Evolutionary conservation across 2,797 vertebrate genomes (phyloP).

Genomic region (Gastrophryne carolinensis): DNA sequence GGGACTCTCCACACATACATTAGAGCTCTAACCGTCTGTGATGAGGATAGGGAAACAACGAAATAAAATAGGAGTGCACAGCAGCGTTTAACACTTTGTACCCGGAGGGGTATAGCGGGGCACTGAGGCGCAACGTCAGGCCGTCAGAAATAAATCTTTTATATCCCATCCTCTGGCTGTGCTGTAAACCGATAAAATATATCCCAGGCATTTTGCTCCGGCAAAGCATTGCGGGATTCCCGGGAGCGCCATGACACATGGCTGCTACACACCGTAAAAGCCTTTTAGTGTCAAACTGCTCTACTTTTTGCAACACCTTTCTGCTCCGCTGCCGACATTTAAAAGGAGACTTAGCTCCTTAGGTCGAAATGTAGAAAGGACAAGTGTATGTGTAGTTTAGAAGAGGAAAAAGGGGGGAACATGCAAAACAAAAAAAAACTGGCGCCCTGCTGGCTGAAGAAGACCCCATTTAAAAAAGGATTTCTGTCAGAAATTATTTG

Average conservation of each 20-base stretch:
- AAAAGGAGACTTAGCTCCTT: not conserved
- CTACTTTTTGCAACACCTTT: not conserved
- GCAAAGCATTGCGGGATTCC: conserved; percentile 29
- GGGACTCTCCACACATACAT: not conserved
- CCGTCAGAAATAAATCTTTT: not conserved
- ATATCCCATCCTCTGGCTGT: not conserved
- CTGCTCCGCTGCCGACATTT: conserved; percentile 1
- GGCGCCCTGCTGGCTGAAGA: too few species aligned
- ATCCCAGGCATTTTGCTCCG: conserved; percentile 10
- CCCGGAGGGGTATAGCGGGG: not conserved
- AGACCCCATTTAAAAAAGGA: too few species aligned
- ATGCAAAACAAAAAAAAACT: too few species aligned
- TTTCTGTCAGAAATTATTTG: too few species aligned
- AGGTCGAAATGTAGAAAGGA: too few species aligned
- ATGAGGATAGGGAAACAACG: not conserved
- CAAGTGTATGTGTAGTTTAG: too few species aligned
- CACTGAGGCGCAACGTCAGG: not conserved
- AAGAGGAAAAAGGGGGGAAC: too few species aligned
- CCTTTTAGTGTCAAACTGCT: conserved; percentile 23
- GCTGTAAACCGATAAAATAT: conserved; percentile 24
- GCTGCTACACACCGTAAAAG: conserved; percentile 12
- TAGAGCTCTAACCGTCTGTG: not conserved
- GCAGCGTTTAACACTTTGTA: not conserved
- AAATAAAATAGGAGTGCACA: not conserved
- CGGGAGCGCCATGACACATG: conserved; percentile 3